Conservation (phyloP, 1,140 invertebrate species). For the Drosophila pseudoananassae region DNA sequence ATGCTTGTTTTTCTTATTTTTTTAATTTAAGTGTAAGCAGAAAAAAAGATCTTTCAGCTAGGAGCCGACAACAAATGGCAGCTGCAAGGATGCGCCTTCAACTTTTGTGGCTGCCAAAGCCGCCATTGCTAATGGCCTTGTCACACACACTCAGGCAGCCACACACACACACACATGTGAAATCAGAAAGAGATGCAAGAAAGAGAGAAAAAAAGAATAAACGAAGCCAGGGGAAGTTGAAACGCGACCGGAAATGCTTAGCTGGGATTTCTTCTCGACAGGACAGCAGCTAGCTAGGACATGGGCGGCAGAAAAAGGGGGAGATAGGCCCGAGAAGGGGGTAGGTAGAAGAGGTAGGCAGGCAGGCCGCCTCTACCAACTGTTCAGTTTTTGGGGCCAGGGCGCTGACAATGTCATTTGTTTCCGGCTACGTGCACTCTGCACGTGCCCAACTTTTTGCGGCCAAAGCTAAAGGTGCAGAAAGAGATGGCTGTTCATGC, state of each 20-base stretch:
- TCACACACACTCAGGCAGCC: constrained; percentile 19
- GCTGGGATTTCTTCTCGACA: constrained; percentile 69
- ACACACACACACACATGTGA: constrained; percentile 5
- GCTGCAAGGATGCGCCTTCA: constrained; percentile 47
- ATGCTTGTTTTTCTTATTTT: neutral
- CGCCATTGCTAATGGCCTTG: constrained; percentile 67
- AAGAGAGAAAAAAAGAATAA: neutral
- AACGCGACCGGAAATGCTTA: constrained; percentile 74
- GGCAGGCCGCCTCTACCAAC: too few species aligned
- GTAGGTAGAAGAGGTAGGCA: too few species aligned
- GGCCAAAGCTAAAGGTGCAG: constrained; percentile 12
- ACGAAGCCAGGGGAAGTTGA: constrained; percentile 21
- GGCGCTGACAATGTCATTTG: constrained; percentile 80
- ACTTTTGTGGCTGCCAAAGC: constrained; percentile 44
- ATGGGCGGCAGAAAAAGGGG: neutral
- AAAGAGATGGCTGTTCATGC: neutral
- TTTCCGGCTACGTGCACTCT: constrained; percentile 75
- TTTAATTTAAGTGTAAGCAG: constrained; percentile 5
- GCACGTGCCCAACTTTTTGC: constrained; percentile 56
- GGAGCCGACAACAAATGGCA: constrained; percentile 67
- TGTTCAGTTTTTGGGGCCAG: constrained; percentile 37
- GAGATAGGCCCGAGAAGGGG: too few species aligned
- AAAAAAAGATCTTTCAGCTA: constrained; percentile 6
- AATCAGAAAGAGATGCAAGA: neutral
- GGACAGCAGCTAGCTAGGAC: constrained; percentile 6